These are phyloP conservation scores for Dugesia japonica DNA, from an alignment of 2,888 invertebrate genomes.

Conservation along the genomic window DNA sequence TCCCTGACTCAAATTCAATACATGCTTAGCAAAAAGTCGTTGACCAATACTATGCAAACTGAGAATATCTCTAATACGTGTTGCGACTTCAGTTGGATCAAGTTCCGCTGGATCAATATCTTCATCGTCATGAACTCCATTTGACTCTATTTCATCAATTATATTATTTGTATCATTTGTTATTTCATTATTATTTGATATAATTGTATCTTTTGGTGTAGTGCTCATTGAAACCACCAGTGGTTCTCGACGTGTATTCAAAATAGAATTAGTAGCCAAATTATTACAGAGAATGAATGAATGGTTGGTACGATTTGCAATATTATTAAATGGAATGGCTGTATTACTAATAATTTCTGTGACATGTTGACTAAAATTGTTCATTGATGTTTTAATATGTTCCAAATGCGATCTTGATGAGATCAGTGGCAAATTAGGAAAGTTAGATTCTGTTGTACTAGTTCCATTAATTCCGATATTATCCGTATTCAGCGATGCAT, in stretches of 20 bases:
- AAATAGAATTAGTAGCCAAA: neutral
- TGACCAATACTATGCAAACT: conserved; percentile 96
- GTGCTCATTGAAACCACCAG: neutral
- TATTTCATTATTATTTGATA: neutral
- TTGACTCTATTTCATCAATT: neutral
- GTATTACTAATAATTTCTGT: conserved; percentile 7
- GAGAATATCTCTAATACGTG: conserved; percentile 74
- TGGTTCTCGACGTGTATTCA: neutral
- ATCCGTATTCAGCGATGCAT: neutral
- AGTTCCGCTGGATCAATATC: conserved; percentile 46
- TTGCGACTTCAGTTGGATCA: conserved; percentile 77
- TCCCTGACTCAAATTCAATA: conserved; percentile 79
- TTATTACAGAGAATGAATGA: neutral
- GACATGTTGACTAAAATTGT: neutral
- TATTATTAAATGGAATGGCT: neutral
- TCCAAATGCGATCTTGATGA: neutral
- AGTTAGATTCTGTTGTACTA: neutral
- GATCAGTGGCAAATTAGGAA: neutral
- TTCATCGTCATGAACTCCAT: neutral
- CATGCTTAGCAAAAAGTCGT: conserved; percentile 90
- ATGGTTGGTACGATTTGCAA: neutral
- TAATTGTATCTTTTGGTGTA: neutral
- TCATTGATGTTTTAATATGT: neutral
- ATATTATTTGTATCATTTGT: neutral
- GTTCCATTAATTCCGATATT: neutral